These are phyloP conservation scores for Ips typographus DNA, from an alignment of 1,140 invertebrate genomes.

Conservation along the genomic window DNA sequence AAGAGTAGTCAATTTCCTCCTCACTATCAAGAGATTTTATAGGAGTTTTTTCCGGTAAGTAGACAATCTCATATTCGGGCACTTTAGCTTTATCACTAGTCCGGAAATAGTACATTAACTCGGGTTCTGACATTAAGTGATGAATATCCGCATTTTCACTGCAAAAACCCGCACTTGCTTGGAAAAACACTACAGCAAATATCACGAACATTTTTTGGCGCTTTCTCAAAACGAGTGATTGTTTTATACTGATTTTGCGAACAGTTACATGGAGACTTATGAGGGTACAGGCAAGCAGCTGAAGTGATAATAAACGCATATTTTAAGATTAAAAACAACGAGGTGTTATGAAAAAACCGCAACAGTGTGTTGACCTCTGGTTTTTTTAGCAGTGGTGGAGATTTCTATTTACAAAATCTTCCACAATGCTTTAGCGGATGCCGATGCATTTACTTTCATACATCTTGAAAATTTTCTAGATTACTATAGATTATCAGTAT, in stretches of 20 bases:
- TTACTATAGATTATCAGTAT: too few species aligned
- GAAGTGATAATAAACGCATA: slow-evolving; percentile 32
- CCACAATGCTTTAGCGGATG: too few species aligned
- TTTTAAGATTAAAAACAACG: slow-evolving; percentile 34
- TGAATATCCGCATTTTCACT: slow-evolving; percentile 28
- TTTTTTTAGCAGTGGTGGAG: slow-evolving; percentile 20
- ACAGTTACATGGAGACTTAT: slow-evolving; percentile 35
- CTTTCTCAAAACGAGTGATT: background rate
- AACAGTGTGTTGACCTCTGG: slow-evolving; percentile 30
- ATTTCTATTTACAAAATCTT: too few species aligned
- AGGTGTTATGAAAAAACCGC: slow-evolving; percentile 19
- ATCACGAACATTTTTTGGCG: slow-evolving; percentile 17
- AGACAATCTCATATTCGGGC: slow-evolving; percentile 47
- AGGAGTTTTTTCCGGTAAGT: slow-evolving; percentile 36
- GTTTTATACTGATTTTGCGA: slow-evolving; percentile 24
- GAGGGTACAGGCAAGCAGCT: slow-evolving; percentile 28
- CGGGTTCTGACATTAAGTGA: slow-evolving; percentile 40
- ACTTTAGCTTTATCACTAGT: slow-evolving; percentile 33
- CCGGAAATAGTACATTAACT: slow-evolving; percentile 46
- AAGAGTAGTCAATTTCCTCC: slow-evolving; percentile 40
- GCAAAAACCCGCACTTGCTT: background rate
- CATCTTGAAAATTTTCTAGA: too few species aligned
- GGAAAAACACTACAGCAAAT: background rate
- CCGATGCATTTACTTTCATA: too few species aligned
- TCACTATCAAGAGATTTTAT: slow-evolving; percentile 18